phyloP scores from a whole-genome alignment of 1,140 invertebrate species.

The Scaptomyza montana region DNA sequence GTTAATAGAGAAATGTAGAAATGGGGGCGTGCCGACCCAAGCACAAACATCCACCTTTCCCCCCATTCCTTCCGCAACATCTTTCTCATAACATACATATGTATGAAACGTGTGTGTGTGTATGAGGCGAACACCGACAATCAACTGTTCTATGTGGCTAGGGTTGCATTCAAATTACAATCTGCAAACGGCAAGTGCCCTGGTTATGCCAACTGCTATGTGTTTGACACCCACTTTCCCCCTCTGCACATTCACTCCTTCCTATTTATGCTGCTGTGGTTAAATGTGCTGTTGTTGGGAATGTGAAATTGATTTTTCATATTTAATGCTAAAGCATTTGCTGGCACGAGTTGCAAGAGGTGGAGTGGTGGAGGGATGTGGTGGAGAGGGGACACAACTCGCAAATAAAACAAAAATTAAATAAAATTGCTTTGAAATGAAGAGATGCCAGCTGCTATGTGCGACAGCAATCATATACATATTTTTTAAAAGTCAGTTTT shows the following conservation, averaged over 20 bases:
- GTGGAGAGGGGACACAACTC: not conserved
- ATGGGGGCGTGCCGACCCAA: constrained; percentile 10
- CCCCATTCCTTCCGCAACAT: not conserved
- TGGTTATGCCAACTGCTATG: constrained; percentile 10
- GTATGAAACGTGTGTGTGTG: not conserved
- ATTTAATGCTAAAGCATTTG: constrained; percentile 47
- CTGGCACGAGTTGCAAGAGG: not conserved
- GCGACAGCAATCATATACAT: no score
- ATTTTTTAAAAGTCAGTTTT: no score
- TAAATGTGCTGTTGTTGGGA: constrained; percentile 26
- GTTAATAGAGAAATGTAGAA: constrained; percentile 46
- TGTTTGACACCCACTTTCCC: not conserved
- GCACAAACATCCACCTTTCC: constrained; percentile 5
- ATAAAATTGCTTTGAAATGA: not conserved
- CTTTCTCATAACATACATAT: constrained; percentile 34
- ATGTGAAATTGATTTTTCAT: constrained; percentile 73
- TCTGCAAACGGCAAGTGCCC: constrained; percentile 29
- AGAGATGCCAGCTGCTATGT: no score
- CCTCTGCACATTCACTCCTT: not conserved
- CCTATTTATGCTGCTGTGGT: constrained; percentile 41
- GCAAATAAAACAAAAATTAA: constrained; percentile 15
- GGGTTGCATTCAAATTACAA: constrained; percentile 44
- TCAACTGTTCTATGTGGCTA: constrained; percentile 53
- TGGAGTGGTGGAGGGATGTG: no score
- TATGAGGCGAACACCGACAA: constrained; percentile 25